Evolutionary conservation across 1,140 invertebrate species (phyloP), one percentile per base, ranked within the genome.

Genomic region (Cotesia typhae): DNA sequence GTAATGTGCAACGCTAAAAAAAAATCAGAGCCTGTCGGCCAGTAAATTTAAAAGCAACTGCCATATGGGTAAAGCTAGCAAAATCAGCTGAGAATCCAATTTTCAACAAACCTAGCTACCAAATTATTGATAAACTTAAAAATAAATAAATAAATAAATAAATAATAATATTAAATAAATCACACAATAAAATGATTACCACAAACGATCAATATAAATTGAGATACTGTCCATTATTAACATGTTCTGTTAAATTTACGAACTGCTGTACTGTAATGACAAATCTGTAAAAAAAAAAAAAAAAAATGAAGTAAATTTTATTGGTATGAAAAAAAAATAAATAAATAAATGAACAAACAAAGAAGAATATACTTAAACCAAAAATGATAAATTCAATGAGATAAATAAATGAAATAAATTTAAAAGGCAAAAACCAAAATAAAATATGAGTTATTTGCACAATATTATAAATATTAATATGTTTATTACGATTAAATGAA

Each of bases 391-490:
- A 75, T 77, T 78, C 71, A 81, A 80, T 74, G 79, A 80, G 73
- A 82, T 81, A 80, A 76, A 75, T 75, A 75, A 76, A 75, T 28
- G 2, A 28, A 28, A 28, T 28, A 28, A 28, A 28, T 28, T 2
- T 28, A 41, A 41, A 41, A 41, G 41, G 41, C 75, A 55, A 55
- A 73, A 69, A 68, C 69, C 70, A 55, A 73, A 74, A 70, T 28
- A 14, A 65, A 74, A 73, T 76, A 84, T 81, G 78, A 78, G 80
- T 83, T 82, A 84, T 84, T 83, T 83, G 82, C 81, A 83, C 82
- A 84, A 84, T 83, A 84, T 83, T 84, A 82, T 81, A 80, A 81
- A 83, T 79, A 79, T 81, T 81, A 79, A 83, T 79, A 80, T 77
- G 77, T 83, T 84, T 79, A 80, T 74, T 80, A 83, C 77, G 77